These are phyloP conservation scores for Corynorhinus townsendii DNA, from an alignment of 2,113 vertebrate species.

Conservation along the genomic window DNA sequence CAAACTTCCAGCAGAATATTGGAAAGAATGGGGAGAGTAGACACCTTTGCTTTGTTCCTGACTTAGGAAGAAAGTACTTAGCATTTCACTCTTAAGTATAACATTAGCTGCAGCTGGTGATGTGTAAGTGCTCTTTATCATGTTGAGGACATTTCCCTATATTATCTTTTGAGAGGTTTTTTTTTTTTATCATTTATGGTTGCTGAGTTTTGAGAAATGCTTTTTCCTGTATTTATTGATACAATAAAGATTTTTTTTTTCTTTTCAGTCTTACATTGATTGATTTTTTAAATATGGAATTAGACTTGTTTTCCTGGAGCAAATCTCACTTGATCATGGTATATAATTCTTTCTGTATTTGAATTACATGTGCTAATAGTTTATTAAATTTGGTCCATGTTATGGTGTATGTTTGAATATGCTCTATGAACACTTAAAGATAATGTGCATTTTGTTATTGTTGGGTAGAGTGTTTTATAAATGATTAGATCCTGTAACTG, in stretches of 20 bases:
- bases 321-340: not conserved
- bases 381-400: not conserved
- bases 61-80: not conserved
- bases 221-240: not conserved
- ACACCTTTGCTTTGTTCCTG: not conserved
- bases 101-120: not conserved
- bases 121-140: not conserved
- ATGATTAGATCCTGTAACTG: not conserved
- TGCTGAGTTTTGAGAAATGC: not conserved
- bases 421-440: not conserved
- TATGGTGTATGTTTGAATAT: not conserved
- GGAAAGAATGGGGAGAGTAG: too few relatives aligned
- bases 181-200: not conserved
- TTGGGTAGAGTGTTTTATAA: not conserved
- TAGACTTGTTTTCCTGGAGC: not conserved
- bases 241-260: not conserved
- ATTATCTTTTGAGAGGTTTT: not conserved
- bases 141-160: not conserved
- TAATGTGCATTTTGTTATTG: not conserved
- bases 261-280: not conserved
- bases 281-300: not conserved
- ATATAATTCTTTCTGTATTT: not conserved
- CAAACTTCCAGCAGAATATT: not conserved
- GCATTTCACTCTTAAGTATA: not conserved
- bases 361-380: not conserved